phyloP scores from a whole-genome alignment of 2,113 vertebrate genomes.

The Elaphurus davidianus region DNA sequence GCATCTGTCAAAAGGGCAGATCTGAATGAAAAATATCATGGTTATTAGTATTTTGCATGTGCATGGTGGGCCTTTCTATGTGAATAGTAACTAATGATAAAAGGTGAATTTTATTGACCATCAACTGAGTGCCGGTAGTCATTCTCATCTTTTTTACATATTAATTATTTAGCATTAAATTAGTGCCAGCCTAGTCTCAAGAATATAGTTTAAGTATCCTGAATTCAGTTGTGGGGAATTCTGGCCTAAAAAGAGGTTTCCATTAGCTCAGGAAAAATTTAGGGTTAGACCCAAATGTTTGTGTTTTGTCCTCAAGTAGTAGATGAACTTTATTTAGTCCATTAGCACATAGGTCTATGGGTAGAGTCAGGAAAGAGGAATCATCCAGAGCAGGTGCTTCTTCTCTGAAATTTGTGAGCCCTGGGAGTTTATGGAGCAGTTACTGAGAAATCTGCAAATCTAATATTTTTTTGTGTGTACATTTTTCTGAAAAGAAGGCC shows the following conservation, averaged over 20 bases:
- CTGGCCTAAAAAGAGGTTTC: background rate
- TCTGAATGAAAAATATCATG: background rate
- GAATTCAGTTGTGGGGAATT: background rate
- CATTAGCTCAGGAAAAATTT: background rate
- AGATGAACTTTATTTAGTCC: background rate
- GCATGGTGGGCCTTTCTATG: background rate
- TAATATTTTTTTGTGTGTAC: background rate
- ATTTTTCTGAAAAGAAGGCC: background rate
- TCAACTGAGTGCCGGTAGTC: background rate
- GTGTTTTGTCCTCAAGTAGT: background rate
- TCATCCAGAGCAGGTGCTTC: background rate
- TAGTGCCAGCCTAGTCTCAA: background rate
- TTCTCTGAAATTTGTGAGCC: background rate
- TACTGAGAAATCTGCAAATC: background rate
- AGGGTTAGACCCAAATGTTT: background rate
- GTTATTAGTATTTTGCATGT: background rate
- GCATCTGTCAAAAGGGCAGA: background rate
- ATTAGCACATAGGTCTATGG: background rate
- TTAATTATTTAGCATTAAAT: background rate
- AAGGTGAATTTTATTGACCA: background rate
- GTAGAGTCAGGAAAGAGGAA: background rate
- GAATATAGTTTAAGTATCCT: background rate
- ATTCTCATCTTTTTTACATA: background rate
- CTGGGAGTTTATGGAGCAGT: background rate
- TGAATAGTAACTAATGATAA: background rate